Evolutionary conservation across 2,113 vertebrate genomes (phyloP), one percentile per base, ranked within the genome.

Genomic region (Agelaius phoeniceus): DNA sequence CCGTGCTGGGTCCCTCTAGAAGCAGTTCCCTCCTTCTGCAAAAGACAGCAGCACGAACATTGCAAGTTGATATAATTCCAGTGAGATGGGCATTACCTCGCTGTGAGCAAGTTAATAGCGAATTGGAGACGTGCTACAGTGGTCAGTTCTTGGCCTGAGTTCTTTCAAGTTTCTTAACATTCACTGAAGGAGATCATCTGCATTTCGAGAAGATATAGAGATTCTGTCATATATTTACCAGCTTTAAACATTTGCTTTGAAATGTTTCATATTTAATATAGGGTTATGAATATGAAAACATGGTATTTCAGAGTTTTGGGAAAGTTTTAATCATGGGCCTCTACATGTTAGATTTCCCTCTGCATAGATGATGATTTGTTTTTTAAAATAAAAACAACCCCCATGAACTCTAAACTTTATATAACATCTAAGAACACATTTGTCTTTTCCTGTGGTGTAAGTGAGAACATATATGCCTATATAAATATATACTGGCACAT

Each of bases 401-500:
- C 57, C n/a, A 2, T 84, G 86, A 97, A 92, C 94, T 89, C 84
- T 93, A 82, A 94, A 94, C 87, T 92, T 93, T 91, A 90, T 93
- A 33, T 94, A 95, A 95, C 79, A 57, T 86, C n/a, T 33, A 39
- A 65, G 89, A 92, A 78, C 79, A 90, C 57, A 67, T 95, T 93
- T 95, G 79, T 92, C 85, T 97, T 86, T 95, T 86, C 88, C 76
- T 90, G 86, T 10, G 11, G 69, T 87, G 82, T 89, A 89, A 91
- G 81, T 91, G 88, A 86, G 92, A 95, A 93, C 1, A 8, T 93
- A 81, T 84, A 88, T 94, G 85, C 76, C 81, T 95, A 22, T 89
- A 94, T 92, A 93, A 95, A 89, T 92, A 90, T 31, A 78, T 52
- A 51, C 83, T 90, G 84, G 92, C 83, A 92, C 93, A 93, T 92